phyloP scores from a whole-genome alignment of 2,888 invertebrate species.

The Tachina fera region DNA sequence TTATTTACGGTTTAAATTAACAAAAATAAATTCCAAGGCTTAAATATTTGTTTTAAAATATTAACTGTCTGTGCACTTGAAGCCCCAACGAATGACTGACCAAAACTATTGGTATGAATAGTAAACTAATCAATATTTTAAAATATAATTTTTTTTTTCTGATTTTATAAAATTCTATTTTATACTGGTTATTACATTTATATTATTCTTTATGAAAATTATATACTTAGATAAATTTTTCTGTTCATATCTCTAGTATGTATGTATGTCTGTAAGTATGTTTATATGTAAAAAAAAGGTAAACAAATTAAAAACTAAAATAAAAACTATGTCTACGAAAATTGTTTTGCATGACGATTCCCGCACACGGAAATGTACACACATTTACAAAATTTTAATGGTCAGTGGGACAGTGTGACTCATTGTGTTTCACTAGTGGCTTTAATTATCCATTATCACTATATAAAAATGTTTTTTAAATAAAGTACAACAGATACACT shows the following conservation, averaged over 20 bases:
- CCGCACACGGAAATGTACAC: neutral
- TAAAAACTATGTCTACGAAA: conserved; percentile 58
- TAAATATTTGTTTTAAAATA: conserved; percentile 22
- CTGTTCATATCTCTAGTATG: too few relatives aligned
- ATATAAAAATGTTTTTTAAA: neutral
- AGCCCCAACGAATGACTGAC: conserved; percentile 54
- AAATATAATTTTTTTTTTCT: conserved; percentile 41
- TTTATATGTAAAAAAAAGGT: neutral
- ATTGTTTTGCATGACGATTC: conserved; percentile 59
- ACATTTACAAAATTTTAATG: neutral
- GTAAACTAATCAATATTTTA: conserved; percentile 63
- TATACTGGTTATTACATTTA: conserved; percentile 5
- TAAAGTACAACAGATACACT: neutral
- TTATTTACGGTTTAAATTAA: neutral
- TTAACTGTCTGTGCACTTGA: conserved; percentile 60
- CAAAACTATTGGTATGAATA: conserved; percentile 40
- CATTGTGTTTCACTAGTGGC: neutral
- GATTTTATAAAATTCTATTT: conserved; percentile 19
- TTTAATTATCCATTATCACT: neutral
- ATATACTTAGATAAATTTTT: neutral
- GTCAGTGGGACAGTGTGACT: conserved; percentile 34
- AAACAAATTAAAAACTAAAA: conserved; percentile 61
- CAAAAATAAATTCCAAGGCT: neutral
- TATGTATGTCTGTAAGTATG: too few relatives aligned
- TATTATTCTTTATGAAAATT: conserved; percentile 2